Conservation (phyloP, 2,888 invertebrate genomes). For the Yponomeuta evonymella region DNA sequence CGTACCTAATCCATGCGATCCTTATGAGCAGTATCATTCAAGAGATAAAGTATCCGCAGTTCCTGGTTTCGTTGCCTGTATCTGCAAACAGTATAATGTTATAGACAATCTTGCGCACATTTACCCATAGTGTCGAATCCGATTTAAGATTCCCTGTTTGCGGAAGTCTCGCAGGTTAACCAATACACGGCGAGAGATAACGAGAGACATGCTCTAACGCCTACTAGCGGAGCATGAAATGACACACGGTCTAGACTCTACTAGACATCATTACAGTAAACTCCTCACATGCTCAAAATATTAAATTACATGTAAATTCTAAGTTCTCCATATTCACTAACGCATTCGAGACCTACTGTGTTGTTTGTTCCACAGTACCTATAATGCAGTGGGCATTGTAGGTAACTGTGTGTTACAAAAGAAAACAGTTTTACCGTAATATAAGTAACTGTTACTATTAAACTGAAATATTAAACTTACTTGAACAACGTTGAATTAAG, state of each 20-base stretch:
- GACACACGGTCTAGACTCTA: background rate
- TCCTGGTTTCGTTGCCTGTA: background rate
- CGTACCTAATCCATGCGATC: background rate
- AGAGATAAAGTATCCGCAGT: background rate
- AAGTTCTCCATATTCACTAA: no score
- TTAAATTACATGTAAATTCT: no score
- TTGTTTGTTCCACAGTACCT: no score
- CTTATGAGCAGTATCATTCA: background rate
- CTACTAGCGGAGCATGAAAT: constrained; percentile 4
- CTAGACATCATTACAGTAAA: background rate
- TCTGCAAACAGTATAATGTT: background rate
- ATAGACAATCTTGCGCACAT: background rate
- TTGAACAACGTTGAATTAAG: background rate
- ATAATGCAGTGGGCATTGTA: no score
- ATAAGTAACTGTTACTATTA: no score
- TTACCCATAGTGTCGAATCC: background rate
- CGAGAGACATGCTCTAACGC: constrained; percentile 31
- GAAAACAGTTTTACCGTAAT: no score
- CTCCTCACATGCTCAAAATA: no score
- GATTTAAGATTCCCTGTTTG: background rate
- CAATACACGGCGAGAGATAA: constrained; percentile 42
- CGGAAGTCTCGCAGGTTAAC: constrained; percentile 32
- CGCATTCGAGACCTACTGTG: no score
- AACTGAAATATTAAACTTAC: background rate
- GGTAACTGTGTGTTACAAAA: no score